Evolutionary conservation across 1,140 invertebrate species (phyloP), one percentile per base, ranked within the genome.

Genomic region (Wasmannia auropunctata): DNA sequence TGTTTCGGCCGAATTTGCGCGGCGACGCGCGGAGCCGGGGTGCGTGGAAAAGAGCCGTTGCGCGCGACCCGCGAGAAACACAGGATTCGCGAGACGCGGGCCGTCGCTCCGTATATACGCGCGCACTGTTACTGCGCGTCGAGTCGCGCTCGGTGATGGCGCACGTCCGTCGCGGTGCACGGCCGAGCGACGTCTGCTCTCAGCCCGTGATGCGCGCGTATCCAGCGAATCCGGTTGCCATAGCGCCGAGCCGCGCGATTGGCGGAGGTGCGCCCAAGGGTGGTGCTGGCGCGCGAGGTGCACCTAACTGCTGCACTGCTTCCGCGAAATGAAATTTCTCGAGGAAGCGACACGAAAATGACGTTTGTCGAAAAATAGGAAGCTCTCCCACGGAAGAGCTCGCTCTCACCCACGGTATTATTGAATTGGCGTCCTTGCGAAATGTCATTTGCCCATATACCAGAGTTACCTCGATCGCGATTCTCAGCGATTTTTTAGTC

Each of bases 211-310:
- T 89, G 72, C 80, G 79, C 46, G 87, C 87, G 88, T 92, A 88
- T 90, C 91, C 88, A 89, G 87, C 86, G 89, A 84, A 83, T 87
- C 90, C 85, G 83, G 93, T 93, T 93, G 91, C 92, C 90, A 93
- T 94, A 92, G 90, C 91, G 90, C 76, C 88, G 85, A 16, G 7
- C 25, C 79, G 85, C 43, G 76, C 43, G 81, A 90, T 80, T 85
- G 88, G 88, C 49, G 60, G 74, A 76, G 28, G 60, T 49, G 49
- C 69, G 51, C 14, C 40, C 56, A 1, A 5, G 19, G 75, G 28
- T n/a, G 37, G 28, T 0, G 37, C 54, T 25, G 8, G 3, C 8
- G 14, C n/a, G 74, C 37, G n/a, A 37, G 11, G 31, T 51, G 62
- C 62, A 31, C n/a, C 8, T 31, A n/a, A 0, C 46, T n/a, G 46